These are phyloP conservation scores for Temnopleurus reevesii DNA, from an alignment of 53 echinoderm and acorn worm genomes.

Conservation along the genomic window DNA sequence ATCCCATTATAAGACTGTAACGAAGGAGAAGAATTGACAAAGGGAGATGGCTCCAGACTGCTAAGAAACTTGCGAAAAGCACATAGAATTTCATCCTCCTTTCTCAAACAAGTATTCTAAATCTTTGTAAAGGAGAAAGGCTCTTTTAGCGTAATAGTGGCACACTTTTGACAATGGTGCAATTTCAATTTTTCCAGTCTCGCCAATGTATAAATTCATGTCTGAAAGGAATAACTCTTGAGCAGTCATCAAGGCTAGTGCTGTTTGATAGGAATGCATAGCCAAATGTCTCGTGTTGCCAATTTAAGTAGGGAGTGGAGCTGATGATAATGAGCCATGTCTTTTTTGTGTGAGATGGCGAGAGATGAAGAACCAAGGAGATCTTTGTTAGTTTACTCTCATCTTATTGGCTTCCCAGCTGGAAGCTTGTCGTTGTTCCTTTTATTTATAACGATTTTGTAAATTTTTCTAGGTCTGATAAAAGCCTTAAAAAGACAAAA, in stretches of 20 bases:
- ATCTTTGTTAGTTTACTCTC: neutral
- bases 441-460: no score
- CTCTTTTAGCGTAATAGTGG: neutral
- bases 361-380: neutral
- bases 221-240: conserved; percentile 23
- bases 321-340: conserved; percentile 3
- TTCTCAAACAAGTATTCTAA: neutral
- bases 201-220: conserved; percentile 1
- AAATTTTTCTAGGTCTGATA: no score
- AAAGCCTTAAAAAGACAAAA: no score
- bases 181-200: neutral
- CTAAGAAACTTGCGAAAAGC: neutral
- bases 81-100: neutral
- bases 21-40: neutral
- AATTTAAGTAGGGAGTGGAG: conserved; percentile 10
- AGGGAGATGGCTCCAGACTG: neutral
- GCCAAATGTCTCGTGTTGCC: neutral
- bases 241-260: neutral
- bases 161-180: conserved; percentile 15
- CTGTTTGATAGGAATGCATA: neutral
- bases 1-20: no score
- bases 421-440: neutral
- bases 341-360: neutral
- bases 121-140: neutral
- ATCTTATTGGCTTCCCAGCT: neutral